These are phyloP conservation scores for Grammomys dolichurus DNA, from an alignment of 2,113 vertebrate species.

Conservation along the genomic window DNA sequence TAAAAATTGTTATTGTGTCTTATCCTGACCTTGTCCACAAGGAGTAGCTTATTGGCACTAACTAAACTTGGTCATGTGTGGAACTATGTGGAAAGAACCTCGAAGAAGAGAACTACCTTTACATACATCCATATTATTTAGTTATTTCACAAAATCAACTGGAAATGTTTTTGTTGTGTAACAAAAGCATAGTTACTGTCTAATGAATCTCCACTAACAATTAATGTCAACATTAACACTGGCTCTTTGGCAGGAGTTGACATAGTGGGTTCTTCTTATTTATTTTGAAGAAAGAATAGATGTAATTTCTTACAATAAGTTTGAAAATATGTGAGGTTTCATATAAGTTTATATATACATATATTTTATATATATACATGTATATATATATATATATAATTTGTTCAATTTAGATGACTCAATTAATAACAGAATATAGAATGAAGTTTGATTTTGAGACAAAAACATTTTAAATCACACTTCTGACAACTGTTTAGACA, in stretches of 20 bases:
- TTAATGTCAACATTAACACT: constrained; percentile 31
- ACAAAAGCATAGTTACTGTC: constrained; percentile 47
- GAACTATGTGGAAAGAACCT: constrained; percentile 7
- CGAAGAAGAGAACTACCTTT: constrained; percentile 42
- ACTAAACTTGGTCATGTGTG: constrained; percentile 35
- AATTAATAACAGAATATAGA: constrained; percentile 8
- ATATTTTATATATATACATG: too few species aligned
- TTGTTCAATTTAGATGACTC: constrained; percentile 12
- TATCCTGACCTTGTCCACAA: background rate
- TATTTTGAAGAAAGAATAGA: constrained; percentile 43
- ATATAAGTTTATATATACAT: background rate
- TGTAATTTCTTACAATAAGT: constrained; percentile 38
- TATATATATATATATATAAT: background rate
- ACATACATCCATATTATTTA: constrained; percentile 25
- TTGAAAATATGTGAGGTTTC: constrained; percentile 42
- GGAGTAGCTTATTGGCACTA: constrained; percentile 35
- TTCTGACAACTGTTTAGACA: constrained; percentile 17
- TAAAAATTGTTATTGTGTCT: background rate
- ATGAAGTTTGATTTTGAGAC: constrained; percentile 30
- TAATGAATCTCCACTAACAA: constrained; percentile 46
- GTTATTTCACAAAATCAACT: constrained; percentile 56
- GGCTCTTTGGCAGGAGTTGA: constrained; percentile 44
- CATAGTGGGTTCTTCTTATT: constrained; percentile 43
- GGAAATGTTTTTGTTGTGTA: constrained; percentile 43
- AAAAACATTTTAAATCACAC: constrained; percentile 34